Percentiles rank a stretch among this genome's conserved stretches.
Evolutionary conservation across 2,113 vertebrate species (phyloP).

Genomic region (Lamprotornis superbus): DNA sequence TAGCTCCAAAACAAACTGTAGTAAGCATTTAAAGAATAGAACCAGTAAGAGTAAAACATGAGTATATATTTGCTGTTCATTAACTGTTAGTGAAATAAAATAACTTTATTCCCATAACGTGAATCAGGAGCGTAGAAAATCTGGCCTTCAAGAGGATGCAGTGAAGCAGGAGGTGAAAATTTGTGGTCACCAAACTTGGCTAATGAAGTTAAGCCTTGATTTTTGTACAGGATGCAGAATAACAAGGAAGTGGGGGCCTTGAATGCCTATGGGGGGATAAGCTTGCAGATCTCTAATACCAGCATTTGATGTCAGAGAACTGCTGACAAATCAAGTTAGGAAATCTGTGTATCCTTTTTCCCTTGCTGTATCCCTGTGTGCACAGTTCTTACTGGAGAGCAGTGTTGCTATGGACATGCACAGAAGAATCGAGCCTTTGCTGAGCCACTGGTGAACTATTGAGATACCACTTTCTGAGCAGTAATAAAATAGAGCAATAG

Average conservation of each 20-base stretch:
- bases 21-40: neutral
- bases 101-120: neutral
- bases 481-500: constrained; percentile 15
- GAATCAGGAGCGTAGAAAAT: neutral
- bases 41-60: neutral
- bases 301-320: neutral
- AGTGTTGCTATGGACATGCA: neutral
- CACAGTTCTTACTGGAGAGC: neutral
- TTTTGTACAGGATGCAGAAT: neutral
- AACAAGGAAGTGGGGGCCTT: neutral
- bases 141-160: neutral
- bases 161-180: neutral
- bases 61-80: neutral
- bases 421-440: neutral
- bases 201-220: neutral
- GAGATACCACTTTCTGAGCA: neutral
- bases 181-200: neutral
- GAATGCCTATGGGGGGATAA: neutral
- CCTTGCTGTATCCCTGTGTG: neutral
- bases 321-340: neutral
- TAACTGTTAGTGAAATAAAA: neutral
- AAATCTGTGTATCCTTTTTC: neutral
- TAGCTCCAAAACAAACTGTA: neutral
- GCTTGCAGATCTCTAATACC: neutral
- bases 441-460: neutral